phyloP scores from a whole-genome alignment of 2,888 invertebrate species.

The Eupithecia tripunctaria region DNA sequence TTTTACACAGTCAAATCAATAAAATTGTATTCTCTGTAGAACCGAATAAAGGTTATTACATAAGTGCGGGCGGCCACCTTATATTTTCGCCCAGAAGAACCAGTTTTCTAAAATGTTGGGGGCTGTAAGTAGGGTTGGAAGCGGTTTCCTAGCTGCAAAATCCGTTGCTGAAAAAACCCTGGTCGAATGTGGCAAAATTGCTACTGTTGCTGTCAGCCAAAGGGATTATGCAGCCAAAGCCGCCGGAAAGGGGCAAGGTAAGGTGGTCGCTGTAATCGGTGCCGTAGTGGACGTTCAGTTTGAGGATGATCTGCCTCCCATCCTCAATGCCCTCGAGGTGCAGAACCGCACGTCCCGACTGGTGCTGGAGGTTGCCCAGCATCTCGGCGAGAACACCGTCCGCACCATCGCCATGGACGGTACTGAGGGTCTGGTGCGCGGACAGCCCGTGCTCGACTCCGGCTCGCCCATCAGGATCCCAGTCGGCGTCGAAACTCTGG shows the following conservation, averaged over 20 bases:
- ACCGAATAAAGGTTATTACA: constrained; percentile 70
- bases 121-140: constrained; percentile 85
- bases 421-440: constrained; percentile 96
- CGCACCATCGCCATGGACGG: constrained; percentile 97
- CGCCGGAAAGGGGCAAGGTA: constrained; percentile 80
- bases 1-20: constrained; percentile 13
- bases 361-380: constrained; percentile 95
- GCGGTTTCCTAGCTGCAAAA: constrained; percentile 86
- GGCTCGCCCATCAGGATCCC: constrained; percentile 96
- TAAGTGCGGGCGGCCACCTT: constrained; percentile 70
- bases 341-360: constrained; percentile 91
- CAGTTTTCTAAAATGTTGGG: constrained; percentile 82
- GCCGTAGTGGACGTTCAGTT: constrained; percentile 99
- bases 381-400: constrained; percentile 95
- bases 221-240: constrained; percentile 76
- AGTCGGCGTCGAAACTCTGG: constrained; percentile 95
- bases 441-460: constrained; percentile 91
- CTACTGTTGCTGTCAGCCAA: constrained; percentile 70
- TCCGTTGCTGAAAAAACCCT: constrained; percentile 84
- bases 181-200: constrained; percentile 84
- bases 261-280: constrained; percentile 97
- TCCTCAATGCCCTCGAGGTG: constrained; percentile 97
- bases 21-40: constrained; percentile 48
- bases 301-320: constrained; percentile 95
- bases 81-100: constrained; percentile 55